Base-by-base conservation (phyloP, 2,113 vertebrate species). In the Centropus bengalensis region DNA sequence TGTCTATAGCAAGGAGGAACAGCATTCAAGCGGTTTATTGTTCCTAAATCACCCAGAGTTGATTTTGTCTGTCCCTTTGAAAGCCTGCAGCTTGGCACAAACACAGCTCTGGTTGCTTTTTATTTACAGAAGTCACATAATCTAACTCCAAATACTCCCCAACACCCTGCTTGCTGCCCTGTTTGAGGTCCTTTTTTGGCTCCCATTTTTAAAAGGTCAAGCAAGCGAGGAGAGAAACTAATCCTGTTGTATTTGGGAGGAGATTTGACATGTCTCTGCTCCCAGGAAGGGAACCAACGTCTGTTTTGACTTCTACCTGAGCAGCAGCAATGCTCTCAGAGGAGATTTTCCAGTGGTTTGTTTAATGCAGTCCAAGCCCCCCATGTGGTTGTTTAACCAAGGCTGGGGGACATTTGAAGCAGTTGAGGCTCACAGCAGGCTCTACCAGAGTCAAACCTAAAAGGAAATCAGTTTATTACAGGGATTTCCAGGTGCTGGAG, bases 181-280 rank as follows among this genome's bases (percentile, higher is more conserved):
- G 13, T 62, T 85, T 63, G 67, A 66, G 36, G 22, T 38, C 45
- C 22, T 82, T 3, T 30, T 86, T 91, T 73, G 70, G 21, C 24
- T 82, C 59, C 51, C 45, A 58, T 58, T 89, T 88, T 88, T 74
- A 19, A 88, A 91, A 94, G 75, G 79, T 86, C 55, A 63, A 74
- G 33, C 63, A 70, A 80, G 71, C 28, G 74, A 76, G 22, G 16
- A 80, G 42, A 88, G 51, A 88, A 85, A 16, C 49, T 27, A 70
- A 22, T 54, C 27, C 22, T 42, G 51, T 84, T 93, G 16, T 66
- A 27, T 80, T 87, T 87, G 70, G 67, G 49, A 89, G 62, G 75
- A n/a, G 62, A 62, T 69, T 49, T 87, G 59, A 36, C 49, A 14
- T 28, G 9, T 66, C 78, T 91, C 62, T 45, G 20, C 87, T 89